Percentiles rank a stretch among this genome's conserved stretches.
Conservation (phyloP, 2,797 vertebrate species). For the Craterocephalus amniculus region DNA sequence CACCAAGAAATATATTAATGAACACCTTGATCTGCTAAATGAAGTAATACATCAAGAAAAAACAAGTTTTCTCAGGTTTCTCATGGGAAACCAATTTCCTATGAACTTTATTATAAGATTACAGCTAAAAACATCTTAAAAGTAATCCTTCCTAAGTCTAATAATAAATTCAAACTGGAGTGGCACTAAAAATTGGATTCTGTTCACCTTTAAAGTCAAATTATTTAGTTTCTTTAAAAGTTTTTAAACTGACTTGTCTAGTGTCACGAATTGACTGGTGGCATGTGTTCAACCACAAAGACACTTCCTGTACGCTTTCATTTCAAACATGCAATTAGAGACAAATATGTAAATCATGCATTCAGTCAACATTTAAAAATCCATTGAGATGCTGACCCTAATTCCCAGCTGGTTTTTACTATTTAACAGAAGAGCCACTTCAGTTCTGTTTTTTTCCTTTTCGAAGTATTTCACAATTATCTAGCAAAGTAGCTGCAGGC, state of each 20-base stretch:
- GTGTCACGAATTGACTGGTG: not conserved
- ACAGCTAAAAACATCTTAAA: too few relatives aligned
- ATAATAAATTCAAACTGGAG: not conserved
- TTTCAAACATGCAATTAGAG: not conserved
- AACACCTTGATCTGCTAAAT: not conserved
- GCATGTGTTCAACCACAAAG: slow-evolving; percentile 14
- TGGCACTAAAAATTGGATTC: not conserved
- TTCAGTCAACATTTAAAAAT: not conserved
- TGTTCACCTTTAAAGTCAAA: not conserved
- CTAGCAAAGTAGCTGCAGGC: slow-evolving; percentile 24
- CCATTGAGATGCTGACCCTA: not conserved
- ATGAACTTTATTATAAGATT: too few relatives aligned
- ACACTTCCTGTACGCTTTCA: slow-evolving; percentile 2
- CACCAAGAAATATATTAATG: too few relatives aligned
- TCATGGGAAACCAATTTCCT: too few relatives aligned
- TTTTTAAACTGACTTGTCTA: not conserved
- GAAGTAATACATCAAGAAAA: slow-evolving; percentile 7
- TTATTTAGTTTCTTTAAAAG: not conserved
- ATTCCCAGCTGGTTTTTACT: not conserved
- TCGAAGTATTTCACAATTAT: slow-evolving; percentile 17
- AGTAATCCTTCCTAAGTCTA: not conserved
- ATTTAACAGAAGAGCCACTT: not conserved
- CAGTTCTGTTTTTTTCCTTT: slow-evolving; percentile 29
- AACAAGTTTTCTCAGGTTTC: not conserved
- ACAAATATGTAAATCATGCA: not conserved